Percentiles rank a stretch among this genome's conserved stretches.
These are phyloP conservation scores for Triplophysa rosa DNA, from an alignment of 2,113 vertebrate genomes.

Conservation along the genomic window DNA sequence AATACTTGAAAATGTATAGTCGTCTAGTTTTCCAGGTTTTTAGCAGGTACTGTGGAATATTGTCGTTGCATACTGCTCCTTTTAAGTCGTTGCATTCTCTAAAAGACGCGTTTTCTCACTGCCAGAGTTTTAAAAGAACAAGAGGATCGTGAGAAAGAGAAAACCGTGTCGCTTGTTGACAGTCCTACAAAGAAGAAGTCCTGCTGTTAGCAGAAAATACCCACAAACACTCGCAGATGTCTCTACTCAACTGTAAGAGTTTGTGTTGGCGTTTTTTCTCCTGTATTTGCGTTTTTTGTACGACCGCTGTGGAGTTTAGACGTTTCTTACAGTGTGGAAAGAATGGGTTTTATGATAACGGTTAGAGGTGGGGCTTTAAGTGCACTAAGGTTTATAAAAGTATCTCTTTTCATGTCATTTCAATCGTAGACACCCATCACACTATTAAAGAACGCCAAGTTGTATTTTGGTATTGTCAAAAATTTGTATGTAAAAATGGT, in stretches of 20 bases:
- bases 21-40: too few relatives aligned
- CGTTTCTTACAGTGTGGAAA: background rate
- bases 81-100: too few relatives aligned
- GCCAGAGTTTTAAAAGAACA: slow-evolving; percentile 84
- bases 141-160: slow-evolving; percentile 84
- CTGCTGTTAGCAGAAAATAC: slow-evolving; percentile 76
- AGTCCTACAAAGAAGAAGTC: slow-evolving; percentile 74
- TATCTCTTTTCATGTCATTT: background rate
- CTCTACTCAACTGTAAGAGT: background rate
- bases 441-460: background rate
- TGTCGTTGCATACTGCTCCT: too few relatives aligned
- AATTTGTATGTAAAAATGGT: background rate
- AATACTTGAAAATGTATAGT: too few relatives aligned
- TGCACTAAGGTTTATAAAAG: slow-evolving; percentile 35
- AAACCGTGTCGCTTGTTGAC: slow-evolving; percentile 75
- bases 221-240: slow-evolving; percentile 23
- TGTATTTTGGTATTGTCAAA: slow-evolving; percentile 6
- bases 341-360: background rate
- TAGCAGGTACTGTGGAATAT: too few relatives aligned
- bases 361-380: slow-evolving; percentile 3
- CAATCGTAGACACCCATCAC: background rate
- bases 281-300: background rate
- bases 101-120: slow-evolving; percentile 1
- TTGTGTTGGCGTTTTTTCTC: background rate
- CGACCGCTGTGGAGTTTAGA: background rate